These are phyloP conservation scores for Mantis religiosa DNA, from an alignment of 2,888 invertebrate species.

Conservation along the genomic window DNA sequence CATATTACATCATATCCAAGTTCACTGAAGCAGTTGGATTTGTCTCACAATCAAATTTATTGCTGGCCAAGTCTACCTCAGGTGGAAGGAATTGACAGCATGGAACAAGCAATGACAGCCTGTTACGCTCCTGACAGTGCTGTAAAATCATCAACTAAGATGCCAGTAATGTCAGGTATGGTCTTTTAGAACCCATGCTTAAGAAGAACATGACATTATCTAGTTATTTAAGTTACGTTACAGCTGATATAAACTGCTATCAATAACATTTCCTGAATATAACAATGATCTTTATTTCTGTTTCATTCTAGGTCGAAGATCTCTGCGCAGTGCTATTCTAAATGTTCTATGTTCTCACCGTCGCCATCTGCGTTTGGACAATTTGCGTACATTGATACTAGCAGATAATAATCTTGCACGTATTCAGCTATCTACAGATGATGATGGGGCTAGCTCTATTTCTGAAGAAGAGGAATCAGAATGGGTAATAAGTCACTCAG, in stretches of 20 bases:
- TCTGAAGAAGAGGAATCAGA: constrained; percentile 45
- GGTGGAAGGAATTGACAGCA: constrained; percentile 53
- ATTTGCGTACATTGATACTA: constrained; percentile 74
- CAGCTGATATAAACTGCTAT: no score
- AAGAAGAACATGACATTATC: no score
- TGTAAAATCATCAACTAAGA: constrained; percentile 38
- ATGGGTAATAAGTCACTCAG: constrained; percentile 28
- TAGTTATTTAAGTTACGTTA: no score
- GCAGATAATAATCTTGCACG: constrained; percentile 80
- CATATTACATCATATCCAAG: constrained; percentile 87
- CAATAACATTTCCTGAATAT: not conserved
- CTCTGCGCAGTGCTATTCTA: constrained; percentile 67
- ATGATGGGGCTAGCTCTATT: constrained; percentile 48
- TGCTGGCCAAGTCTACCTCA: constrained; percentile 78
- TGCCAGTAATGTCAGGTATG: constrained; percentile 40
- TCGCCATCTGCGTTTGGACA: constrained; percentile 77
- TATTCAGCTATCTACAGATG: constrained; percentile 76
- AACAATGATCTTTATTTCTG: not conserved
- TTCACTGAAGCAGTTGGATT: constrained; percentile 83
- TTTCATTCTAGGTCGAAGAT: constrained; percentile 48
- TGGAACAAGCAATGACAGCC: constrained; percentile 63
- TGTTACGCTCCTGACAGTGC: constrained; percentile 58
- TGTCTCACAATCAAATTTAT: constrained; percentile 86
- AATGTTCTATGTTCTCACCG: constrained; percentile 80
- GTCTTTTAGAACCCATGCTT: constrained; percentile 6